A percentile compares a stretch with the other conserved stretches of the same genome.
Conservation (phyloP, 2,113 vertebrate species). For the Meleagris gallopavo region DNA sequence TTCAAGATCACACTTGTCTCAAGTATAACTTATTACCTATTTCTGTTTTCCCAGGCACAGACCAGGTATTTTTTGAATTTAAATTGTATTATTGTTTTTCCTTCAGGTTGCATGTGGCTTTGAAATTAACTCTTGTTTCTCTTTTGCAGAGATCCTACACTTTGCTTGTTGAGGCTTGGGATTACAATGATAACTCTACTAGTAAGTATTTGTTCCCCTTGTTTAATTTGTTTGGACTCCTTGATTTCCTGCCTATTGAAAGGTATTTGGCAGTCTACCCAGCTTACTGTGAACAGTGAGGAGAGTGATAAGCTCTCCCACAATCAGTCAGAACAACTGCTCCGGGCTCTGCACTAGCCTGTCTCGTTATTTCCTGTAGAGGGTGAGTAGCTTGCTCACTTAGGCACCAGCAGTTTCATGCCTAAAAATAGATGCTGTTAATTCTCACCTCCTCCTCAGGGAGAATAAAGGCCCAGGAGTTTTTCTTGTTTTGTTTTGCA, state of each 20-base stretch:
- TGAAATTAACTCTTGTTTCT: conserved; percentile 65
- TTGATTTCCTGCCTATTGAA: not conserved
- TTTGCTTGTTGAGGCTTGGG: conserved; percentile 94
- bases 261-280: not conserved
- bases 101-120: not conserved
- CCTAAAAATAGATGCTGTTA: conserved; percentile 42
- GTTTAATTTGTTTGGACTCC: not conserved
- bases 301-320: not conserved
- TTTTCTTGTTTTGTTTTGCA: not conserved
- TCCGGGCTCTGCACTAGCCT: not conserved
- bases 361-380: not conserved
- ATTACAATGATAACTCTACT: conserved; percentile 92
- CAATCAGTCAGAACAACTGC: not conserved
- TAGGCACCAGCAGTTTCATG: not conserved
- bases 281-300: not conserved
- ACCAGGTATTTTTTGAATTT: not conserved
- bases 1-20: conserved; percentile 56
- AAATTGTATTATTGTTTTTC: not conserved
- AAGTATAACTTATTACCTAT: conserved; percentile 64
- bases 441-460: not conserved
- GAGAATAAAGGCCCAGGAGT: not conserved
- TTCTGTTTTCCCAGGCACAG: conserved; percentile 42
- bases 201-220: conserved; percentile 83
- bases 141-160: conserved; percentile 95
- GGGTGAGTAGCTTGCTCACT: not conserved